phyloP scores from a whole-genome alignment of 2,888 invertebrate genomes.

The Helicoverpa assulta region DNA sequence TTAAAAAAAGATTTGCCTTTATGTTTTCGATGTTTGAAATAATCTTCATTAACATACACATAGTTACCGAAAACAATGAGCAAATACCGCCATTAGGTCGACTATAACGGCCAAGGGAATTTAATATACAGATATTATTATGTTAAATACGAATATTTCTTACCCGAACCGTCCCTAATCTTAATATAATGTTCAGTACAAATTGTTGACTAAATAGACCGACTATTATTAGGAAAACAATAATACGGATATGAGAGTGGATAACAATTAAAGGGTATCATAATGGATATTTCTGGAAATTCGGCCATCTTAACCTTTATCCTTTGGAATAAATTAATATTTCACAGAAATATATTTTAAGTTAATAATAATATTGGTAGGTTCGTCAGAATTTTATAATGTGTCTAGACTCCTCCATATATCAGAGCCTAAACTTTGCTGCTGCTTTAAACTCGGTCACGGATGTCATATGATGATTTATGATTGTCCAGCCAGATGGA shows the following conservation, averaged over 20 bases:
- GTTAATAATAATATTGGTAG: too few relatives aligned
- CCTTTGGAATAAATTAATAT: constrained; percentile 5
- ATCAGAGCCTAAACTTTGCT: too few relatives aligned
- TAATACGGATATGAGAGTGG: constrained; percentile 53
- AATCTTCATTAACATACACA: constrained; percentile 24
- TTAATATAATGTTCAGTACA: constrained; percentile 55
- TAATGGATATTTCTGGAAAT: constrained; percentile 48
- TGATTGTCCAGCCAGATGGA: too few relatives aligned
- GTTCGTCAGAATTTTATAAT: too few relatives aligned
- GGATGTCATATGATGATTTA: too few relatives aligned
- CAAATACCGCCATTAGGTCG: constrained; percentile 32
- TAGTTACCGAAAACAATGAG: constrained; percentile 33
- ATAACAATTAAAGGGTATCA: constrained; percentile 57
- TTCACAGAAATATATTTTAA: background rate
- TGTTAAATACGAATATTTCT: constrained; percentile 56
- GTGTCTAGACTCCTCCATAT: too few relatives aligned
- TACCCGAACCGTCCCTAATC: constrained; percentile 53
- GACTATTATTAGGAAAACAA: constrained; percentile 57
- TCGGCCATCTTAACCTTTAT: constrained; percentile 41
- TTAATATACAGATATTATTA: constrained; percentile 43
- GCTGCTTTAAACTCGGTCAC: too few relatives aligned
- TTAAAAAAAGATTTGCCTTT: background rate
- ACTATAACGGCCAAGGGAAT: constrained; percentile 24
- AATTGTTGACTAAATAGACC: constrained; percentile 56
- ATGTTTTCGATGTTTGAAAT: background rate